Base-by-base conservation (phyloP, 2,888 invertebrate species). In the Chelonus formosanus region DNA sequence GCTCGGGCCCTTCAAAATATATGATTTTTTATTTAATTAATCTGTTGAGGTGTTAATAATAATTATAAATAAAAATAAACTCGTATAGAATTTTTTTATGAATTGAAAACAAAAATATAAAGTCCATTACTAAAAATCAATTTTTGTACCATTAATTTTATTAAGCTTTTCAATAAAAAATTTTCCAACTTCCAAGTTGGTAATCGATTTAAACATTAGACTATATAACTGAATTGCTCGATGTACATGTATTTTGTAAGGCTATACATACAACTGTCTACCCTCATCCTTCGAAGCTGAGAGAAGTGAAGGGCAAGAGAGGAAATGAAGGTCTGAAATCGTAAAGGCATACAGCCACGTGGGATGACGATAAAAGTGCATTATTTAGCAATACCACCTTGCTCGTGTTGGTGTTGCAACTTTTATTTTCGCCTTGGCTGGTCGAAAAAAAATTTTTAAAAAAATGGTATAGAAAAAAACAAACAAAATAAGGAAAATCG, bases 371-470 rank as follows among this genome's bases (percentile, higher is more conserved):
- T 75, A 74, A 76, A 76, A 71, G 69, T 78, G 74, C 76, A 78
- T 78, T 77, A 78, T 78, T 77, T 74, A 78, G 72, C 66, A 58
- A 54, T 67, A 55, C 65, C 63, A 65, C 68, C 70, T 68, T 58
- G 67, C 70, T 71, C 70, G 65, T 71, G 70, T 70, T 64, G 73
- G 64, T 72, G 71, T 69, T 74, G 72, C 74, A 75, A 76, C 71
- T 76, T 76, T 79, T 77, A 77, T 76, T 74, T 75, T 72, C 75
- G 71, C 75, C 73, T 76, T 71, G 71, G 71, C 75, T 70, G 68
- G 67, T 70, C 32, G 44, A 50, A 58, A 59, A 45, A 63, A 56
- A 54, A 20, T 1, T 20, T 2, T 36, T 64, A 35, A 44, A 32
- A 50, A 55, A 63, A 63, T 48, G 52, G 53, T 8, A 59, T 36